phyloP scores from a whole-genome alignment of 2,888 invertebrate species.

The Adineta ricciae region DNA sequence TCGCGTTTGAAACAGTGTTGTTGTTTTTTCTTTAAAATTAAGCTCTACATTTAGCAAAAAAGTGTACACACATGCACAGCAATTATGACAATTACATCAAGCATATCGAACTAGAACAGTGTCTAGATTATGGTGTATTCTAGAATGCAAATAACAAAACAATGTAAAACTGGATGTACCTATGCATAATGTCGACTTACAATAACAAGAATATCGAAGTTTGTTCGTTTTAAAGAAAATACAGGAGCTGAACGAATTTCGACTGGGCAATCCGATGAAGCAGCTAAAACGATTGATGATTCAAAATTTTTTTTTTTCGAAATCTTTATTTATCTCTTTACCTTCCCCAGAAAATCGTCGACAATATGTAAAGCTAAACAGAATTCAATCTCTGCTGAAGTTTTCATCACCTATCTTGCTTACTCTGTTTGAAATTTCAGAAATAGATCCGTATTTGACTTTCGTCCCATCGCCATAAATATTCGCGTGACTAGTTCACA shows the following conservation, averaged over 20 bases:
- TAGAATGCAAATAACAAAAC: neutral
- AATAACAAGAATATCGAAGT: neutral
- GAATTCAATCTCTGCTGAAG: neutral
- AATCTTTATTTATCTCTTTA: neutral
- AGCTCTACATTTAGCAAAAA: neutral
- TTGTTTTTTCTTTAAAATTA: neutral
- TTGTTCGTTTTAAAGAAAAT: neutral
- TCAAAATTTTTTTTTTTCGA: too few relatives aligned
- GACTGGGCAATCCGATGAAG: neutral
- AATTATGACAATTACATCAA: neutral
- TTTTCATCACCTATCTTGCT: neutral
- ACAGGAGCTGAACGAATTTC: neutral
- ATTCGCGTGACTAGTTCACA: constrained; percentile 9
- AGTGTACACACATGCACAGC: neutral
- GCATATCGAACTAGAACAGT: neutral
- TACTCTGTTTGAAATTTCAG: neutral
- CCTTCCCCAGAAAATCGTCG: neutral
- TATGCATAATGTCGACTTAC: neutral
- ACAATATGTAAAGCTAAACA: neutral
- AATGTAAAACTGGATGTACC: too few relatives aligned
- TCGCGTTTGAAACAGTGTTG: neutral
- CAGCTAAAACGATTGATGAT: neutral
- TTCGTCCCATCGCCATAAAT: neutral
- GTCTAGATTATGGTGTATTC: neutral
- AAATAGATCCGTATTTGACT: neutral